Evolutionary conservation across 2,888 invertebrate genomes (phyloP).

Genomic region (Isotomurus palustris): DNA sequence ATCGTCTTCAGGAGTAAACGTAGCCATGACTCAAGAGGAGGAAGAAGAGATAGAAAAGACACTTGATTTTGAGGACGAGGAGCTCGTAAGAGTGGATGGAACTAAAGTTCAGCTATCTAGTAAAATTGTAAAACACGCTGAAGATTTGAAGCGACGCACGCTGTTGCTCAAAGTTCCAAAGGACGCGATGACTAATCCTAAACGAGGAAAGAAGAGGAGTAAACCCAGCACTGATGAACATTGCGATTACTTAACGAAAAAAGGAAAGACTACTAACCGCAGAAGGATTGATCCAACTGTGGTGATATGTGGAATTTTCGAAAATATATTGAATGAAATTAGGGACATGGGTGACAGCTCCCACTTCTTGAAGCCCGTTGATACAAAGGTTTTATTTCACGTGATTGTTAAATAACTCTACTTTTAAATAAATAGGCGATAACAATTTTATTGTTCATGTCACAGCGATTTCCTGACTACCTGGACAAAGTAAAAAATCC

Average conservation of each 20-base stretch:
- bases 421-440: not conserved
- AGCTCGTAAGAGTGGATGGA: constrained; percentile 87
- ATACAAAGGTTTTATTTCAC: constrained; percentile 63
- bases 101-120: constrained; percentile 88
- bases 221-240: constrained; percentile 65
- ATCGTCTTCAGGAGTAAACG: no score
- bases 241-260: constrained; percentile 83
- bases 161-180: constrained; percentile 73
- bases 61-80: constrained; percentile 67
- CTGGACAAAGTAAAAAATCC: constrained; percentile 85
- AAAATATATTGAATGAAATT: constrained; percentile 87
- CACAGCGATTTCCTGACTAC: constrained; percentile 74
- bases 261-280: constrained; percentile 77
- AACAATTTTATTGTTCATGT: not conserved
- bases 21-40: constrained; percentile 73
- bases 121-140: constrained; percentile 70
- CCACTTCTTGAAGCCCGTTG: constrained; percentile 91
- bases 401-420: not conserved
- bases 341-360: constrained; percentile 85
- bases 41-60: constrained; percentile 71
- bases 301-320: constrained; percentile 83
- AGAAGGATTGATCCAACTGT: constrained; percentile 94
- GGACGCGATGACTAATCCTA: constrained; percentile 58
- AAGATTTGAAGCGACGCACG: constrained; percentile 75
- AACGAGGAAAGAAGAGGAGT: constrained; percentile 57